A percentile compares a stretch with the other conserved stretches of the same genome.
Evolutionary conservation across 2,888 invertebrate species (phyloP).

Genomic region (Xestia c-nigrum): DNA sequence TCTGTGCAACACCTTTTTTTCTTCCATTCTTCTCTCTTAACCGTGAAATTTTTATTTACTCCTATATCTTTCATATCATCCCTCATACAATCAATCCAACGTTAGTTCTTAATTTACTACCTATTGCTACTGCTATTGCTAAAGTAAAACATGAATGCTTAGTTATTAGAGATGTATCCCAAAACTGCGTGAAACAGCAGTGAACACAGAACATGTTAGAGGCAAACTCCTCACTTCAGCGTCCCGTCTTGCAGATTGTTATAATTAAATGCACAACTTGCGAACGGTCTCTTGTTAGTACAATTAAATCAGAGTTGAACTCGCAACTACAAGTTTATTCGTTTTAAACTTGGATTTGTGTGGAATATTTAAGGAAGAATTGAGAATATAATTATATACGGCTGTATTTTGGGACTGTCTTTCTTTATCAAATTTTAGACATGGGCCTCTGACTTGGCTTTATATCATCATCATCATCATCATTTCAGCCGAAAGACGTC

Average conservation of each 20-base stretch:
- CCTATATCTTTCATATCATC: too few relatives aligned
- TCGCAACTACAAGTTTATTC: conserved; percentile 70
- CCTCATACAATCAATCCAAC: too few relatives aligned
- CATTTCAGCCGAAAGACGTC: too few relatives aligned
- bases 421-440: too few relatives aligned
- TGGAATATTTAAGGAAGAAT: conserved; percentile 45
- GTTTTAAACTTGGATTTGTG: conserved; percentile 69
- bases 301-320: conserved; percentile 76
- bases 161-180: conserved; percentile 24
- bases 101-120: background rate
- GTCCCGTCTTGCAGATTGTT: conserved; percentile 71
- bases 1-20: too few relatives aligned
- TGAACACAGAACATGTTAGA: conserved; percentile 59
- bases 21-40: too few relatives aligned
- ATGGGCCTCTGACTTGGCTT: too few relatives aligned
- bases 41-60: too few relatives aligned
- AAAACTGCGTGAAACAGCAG: conserved; percentile 34
- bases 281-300: conserved; percentile 78
- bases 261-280: conserved; percentile 78
- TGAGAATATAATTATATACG: background rate
- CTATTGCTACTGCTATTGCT: too few relatives aligned
- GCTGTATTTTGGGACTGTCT: background rate
- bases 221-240: conserved; percentile 59
- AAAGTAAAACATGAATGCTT: conserved; percentile 11
- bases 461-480: too few relatives aligned